phyloP scores from a whole-genome alignment of 2,888 invertebrate species.

The Incurvaria masculella region DNA sequence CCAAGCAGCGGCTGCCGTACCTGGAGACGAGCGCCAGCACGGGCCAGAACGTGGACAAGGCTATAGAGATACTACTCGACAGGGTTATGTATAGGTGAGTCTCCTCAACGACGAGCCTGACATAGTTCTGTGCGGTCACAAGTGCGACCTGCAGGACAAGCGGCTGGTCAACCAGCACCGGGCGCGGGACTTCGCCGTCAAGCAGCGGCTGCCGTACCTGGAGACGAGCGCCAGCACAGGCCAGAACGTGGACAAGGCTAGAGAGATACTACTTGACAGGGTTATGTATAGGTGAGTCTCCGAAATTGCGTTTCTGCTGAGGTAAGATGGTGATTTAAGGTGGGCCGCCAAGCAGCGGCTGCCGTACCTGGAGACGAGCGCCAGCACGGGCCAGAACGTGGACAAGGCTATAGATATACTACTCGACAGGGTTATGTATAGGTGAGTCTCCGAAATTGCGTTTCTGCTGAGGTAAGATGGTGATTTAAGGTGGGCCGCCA shows the following conservation, averaged over 20 bases:
- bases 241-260: conserved; percentile 83
- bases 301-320: background rate
- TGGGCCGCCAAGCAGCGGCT: conserved; percentile 86
- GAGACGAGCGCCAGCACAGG: conserved; percentile 97
- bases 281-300: conserved; percentile 60
- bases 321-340: background rate
- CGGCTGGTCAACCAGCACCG: conserved; percentile 75
- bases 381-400: conserved; percentile 90
- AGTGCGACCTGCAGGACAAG: conserved; percentile 85
- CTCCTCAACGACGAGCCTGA: conserved; percentile 79
- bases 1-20: conserved; percentile 84
- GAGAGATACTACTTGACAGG: conserved; percentile 82
- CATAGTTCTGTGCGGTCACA: conserved; percentile 94
- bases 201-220: conserved; percentile 84
- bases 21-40: conserved; percentile 96
- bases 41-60: conserved; percentile 85
- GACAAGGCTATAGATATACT: conserved; percentile 83
- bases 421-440: conserved; percentile 75
- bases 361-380: conserved; percentile 93
- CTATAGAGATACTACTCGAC: conserved; percentile 86
- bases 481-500: too few species aligned
- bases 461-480: too few species aligned
- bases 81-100: conserved; percentile 63
- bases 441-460: too few species aligned
- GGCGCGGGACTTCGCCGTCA: conserved; percentile 81